Evolutionary conservation across 2,113 vertebrate species (phyloP).

Genomic region (Tupaia chinensis): DNA sequence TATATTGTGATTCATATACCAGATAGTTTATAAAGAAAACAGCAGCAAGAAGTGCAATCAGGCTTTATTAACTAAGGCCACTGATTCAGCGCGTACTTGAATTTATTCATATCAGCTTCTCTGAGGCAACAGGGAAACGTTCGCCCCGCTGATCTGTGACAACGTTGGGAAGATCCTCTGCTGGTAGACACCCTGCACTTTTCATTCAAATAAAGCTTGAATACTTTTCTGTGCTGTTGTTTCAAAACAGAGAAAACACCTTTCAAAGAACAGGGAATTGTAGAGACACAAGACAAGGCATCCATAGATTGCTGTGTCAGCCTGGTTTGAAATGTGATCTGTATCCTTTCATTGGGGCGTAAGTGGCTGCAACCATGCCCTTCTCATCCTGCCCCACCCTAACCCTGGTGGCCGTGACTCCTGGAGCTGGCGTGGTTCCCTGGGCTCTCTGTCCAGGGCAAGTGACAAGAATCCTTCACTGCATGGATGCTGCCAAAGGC

Average conservation of each 20-base stretch:
- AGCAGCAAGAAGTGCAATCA: not conserved
- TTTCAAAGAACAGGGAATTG: not conserved
- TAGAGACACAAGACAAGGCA: not conserved
- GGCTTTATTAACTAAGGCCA: not conserved
- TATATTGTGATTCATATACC: not conserved
- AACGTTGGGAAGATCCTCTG: not conserved
- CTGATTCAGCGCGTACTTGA: not conserved
- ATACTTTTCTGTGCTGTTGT: not conserved
- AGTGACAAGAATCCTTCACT: too few relatives aligned
- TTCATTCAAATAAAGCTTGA: not conserved
- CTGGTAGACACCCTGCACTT: not conserved
- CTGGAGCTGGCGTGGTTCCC: rapidly evolving
- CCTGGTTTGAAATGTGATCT: not conserved
- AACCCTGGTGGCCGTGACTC: not conserved
- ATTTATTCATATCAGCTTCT: not conserved
- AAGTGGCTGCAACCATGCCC: rapidly evolving
- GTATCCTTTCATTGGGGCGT: rapidly evolving
- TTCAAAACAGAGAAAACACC: not conserved
- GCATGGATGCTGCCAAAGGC: rapidly evolving
- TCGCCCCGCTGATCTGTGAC: rapidly evolving
- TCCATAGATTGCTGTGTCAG: too few relatives aligned
- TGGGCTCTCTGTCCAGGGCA: rapidly evolving
- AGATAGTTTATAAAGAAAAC: not conserved
- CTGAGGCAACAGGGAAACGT: too few relatives aligned
- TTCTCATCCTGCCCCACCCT: rapidly evolving